Evolutionary conservation across 2,797 vertebrate species (phyloP).

Genomic region (Eupleurogrammus muticus): DNA sequence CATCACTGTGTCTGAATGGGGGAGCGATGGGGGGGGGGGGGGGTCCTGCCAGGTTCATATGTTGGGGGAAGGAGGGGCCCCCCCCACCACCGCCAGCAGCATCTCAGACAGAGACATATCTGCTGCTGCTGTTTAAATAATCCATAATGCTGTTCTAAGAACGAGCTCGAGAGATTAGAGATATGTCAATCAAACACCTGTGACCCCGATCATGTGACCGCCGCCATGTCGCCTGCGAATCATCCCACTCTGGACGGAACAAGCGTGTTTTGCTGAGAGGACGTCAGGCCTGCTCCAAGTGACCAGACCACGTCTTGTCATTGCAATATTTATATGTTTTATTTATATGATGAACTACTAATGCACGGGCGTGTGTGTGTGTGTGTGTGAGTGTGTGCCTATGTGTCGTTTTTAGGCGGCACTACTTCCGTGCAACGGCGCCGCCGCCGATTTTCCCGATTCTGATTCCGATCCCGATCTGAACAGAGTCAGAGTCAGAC

Average conservation of each 20-base stretch:
- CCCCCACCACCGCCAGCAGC: no score
- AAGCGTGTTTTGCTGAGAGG: conserved; percentile 43
- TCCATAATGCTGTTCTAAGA: conserved; percentile 17
- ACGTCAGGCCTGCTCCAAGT: conserved; percentile 46
- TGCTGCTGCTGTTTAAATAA: conserved; percentile 34
- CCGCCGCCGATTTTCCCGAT: no score
- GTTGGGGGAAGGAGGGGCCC: conserved; percentile 54
- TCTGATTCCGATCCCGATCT: not conserved
- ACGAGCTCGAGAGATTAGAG: not conserved
- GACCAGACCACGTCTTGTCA: conserved; percentile 38
- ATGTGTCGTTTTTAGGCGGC: no score
- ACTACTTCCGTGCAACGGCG: no score
- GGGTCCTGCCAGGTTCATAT: conserved; percentile 66
- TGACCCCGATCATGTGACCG: not conserved
- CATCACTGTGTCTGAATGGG: conserved; percentile 81
- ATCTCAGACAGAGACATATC: conserved; percentile 33
- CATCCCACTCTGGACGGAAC: conserved; percentile 21
- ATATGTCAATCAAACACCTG: no score
- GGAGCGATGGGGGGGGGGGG: conserved; percentile 74
- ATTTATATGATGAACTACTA: no score
- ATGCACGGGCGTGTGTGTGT: no score
- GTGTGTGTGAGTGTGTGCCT: no score
- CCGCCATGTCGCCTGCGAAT: conserved; percentile 7
- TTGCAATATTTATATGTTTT: no score
- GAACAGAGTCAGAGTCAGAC: conserved; percentile 38